phyloP scores from a whole-genome alignment of 2,113 vertebrate genomes.

The Macrotus californicus region DNA sequence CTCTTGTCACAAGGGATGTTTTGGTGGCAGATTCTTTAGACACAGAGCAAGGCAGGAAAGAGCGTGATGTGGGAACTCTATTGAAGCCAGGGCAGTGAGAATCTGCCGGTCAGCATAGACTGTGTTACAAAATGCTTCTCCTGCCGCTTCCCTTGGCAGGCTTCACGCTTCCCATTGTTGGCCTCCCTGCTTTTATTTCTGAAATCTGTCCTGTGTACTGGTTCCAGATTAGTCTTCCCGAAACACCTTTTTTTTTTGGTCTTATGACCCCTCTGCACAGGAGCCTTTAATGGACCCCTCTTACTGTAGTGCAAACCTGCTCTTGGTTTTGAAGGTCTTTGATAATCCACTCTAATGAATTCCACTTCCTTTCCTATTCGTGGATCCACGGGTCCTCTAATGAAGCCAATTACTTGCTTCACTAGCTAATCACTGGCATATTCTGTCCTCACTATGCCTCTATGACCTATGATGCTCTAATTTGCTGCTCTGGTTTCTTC shows the following conservation, averaged over 20 bases:
- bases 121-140: neutral
- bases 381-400: neutral
- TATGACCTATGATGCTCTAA: accelerated
- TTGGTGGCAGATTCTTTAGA: neutral
- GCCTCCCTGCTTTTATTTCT: neutral
- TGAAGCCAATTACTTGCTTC: neutral
- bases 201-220: neutral
- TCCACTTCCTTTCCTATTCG: neutral
- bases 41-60: neutral
- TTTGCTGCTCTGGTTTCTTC: neutral
- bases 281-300: neutral
- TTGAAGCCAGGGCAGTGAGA: neutral
- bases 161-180: neutral
- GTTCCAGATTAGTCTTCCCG: neutral
- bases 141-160: neutral
- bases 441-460: neutral
- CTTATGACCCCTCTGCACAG: neutral
- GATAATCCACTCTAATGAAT: neutral
- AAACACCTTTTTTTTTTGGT: neutral
- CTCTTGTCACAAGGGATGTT: slow-evolving; percentile 26
- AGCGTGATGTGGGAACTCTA: neutral
- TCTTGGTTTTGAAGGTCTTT: neutral
- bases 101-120: neutral
- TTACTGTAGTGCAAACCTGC: neutral
- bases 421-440: neutral